These are phyloP conservation scores for Erannis defoliaria DNA, from an alignment of 2,888 invertebrate species.

Conservation along the genomic window DNA sequence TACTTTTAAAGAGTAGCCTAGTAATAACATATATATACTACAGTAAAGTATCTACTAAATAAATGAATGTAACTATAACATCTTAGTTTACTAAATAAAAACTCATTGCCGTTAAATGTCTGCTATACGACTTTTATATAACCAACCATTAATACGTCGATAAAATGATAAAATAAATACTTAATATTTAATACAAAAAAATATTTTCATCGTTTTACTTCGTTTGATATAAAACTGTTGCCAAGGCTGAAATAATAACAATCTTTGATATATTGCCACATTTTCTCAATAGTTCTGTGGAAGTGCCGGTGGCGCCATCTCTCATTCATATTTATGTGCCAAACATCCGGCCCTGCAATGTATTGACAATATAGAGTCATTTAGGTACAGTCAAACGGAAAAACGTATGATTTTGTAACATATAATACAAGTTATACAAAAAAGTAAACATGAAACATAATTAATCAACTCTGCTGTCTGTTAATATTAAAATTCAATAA, in stretches of 20 bases:
- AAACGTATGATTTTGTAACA: too few species aligned
- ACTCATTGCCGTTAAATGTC: too few species aligned
- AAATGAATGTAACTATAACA: too few species aligned
- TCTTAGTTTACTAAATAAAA: background rate
- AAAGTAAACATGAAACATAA: too few species aligned
- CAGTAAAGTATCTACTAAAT: too few species aligned
- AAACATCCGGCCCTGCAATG: slow-evolving; percentile 33
- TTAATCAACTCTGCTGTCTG: too few species aligned
- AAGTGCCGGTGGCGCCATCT: slow-evolving; percentile 28
- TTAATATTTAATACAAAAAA: background rate
- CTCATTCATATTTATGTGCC: slow-evolving; percentile 31
- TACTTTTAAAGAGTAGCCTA: too few species aligned
- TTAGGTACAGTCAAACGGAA: slow-evolving; percentile 24
- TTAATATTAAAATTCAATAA: too few species aligned
- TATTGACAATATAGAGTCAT: slow-evolving; percentile 30
- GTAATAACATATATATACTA: too few species aligned
- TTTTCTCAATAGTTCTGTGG: slow-evolving; percentile 31
- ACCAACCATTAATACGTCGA: background rate
- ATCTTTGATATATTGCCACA: slow-evolving; percentile 21
- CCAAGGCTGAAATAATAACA: slow-evolving; percentile 17
- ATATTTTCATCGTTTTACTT: slow-evolving; percentile 2
- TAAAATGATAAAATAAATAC: background rate
- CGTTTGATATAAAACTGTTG: slow-evolving; percentile 13
- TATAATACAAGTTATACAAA: too few species aligned
- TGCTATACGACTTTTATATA: background rate